phyloP scores from a whole-genome alignment of 92 coral and sea anemone genomes.

The Porites cylindrica region DNA sequence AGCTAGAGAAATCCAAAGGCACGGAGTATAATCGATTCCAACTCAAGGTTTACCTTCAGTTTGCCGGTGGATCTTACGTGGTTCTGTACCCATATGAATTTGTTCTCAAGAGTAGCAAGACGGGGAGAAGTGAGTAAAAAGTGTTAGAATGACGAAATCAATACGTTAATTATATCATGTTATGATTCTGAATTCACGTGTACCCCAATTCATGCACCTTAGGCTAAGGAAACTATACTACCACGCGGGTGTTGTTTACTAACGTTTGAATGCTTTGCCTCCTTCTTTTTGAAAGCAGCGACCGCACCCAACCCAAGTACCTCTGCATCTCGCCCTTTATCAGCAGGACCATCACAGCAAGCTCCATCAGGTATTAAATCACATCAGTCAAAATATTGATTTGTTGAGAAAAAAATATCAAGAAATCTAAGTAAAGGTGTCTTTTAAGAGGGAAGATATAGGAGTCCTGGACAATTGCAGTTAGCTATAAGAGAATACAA shows the following conservation, averaged over 20 bases:
- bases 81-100: conserved; percentile 71
- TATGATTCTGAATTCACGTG: too few species aligned
- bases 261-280: too few species aligned
- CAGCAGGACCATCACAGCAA: background rate
- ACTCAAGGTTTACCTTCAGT: conserved; percentile 41
- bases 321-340: background rate
- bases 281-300: background rate
- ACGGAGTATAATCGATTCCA: conserved; percentile 62
- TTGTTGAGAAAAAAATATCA: background rate
- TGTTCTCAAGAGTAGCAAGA: conserved; percentile 69
- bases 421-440: background rate
- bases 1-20: conserved; percentile 70
- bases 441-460: background rate
- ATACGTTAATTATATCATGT: too few species aligned
- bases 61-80: conserved; percentile 25
- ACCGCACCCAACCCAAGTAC: background rate
- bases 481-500: too few species aligned
- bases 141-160: background rate
- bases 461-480: too few species aligned
- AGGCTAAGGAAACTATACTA: too few species aligned
- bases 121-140: conserved; percentile 38
- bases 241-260: too few species aligned
- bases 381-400: background rate
- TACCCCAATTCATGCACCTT: too few species aligned
- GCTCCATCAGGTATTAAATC: conserved; percentile 12